A percentile compares a stretch with the other conserved stretches of the same genome.
Evolutionary conservation across 1,140 invertebrate species (phyloP).

Genomic region (Caenorhabditis inopinata): DNA sequence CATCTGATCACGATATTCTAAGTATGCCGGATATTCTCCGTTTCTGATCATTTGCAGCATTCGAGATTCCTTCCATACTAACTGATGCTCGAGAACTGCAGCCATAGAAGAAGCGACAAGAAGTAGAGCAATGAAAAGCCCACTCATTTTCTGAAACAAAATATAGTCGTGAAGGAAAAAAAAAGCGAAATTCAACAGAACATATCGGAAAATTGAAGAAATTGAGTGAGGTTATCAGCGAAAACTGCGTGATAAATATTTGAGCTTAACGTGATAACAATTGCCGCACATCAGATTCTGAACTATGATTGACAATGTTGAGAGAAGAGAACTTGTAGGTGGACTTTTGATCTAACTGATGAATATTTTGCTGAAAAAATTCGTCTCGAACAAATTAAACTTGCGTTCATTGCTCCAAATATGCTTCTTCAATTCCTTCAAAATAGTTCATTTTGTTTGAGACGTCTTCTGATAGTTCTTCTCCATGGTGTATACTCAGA

Average conservation of each 20-base stretch:
- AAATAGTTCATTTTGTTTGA: no score
- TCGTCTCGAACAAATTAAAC: no score
- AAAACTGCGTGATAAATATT: background rate
- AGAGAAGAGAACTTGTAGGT: no score
- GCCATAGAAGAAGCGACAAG: background rate
- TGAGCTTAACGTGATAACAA: background rate
- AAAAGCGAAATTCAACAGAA: no score
- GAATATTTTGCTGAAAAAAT: no score
- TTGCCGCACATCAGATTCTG: conserved; percentile 21
- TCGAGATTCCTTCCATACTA: background rate
- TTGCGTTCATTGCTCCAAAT: no score
- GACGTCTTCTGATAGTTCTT: no score
- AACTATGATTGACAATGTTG: background rate
- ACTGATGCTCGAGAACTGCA: conserved; percentile 16
- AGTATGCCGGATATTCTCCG: conserved; percentile 9
- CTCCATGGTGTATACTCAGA: no score
- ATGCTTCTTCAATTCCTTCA: no score
- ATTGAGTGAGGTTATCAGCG: background rate
- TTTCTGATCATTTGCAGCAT: conserved; percentile 7
- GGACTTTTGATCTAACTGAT: no score
- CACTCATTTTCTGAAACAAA: background rate
- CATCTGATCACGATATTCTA: background rate
- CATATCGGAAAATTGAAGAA: background rate
- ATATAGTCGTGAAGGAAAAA: no score
- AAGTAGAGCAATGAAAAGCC: background rate